Conservation (phyloP, 1,140 invertebrate genomes). For the Temnothorax curvispinosus region DNA sequence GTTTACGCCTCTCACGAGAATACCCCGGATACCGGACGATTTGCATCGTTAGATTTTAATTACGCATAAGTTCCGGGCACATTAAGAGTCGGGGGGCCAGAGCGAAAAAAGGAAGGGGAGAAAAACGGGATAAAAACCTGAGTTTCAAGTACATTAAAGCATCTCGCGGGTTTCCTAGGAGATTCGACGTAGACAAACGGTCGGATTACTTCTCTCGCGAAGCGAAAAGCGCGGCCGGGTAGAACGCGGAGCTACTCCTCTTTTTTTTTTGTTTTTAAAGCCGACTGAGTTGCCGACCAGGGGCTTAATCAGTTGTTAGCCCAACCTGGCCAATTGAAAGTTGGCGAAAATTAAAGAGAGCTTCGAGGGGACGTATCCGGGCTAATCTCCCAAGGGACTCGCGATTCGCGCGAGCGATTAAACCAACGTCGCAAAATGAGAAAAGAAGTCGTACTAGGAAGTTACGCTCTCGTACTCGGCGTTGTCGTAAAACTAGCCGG, state of each 20-base stretch:
- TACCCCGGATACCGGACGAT: conserved; percentile 41
- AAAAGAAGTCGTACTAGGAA: neutral
- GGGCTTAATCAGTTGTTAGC: conserved; percentile 57
- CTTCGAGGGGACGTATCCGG: conserved; percentile 13
- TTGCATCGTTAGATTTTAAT: conserved; percentile 63
- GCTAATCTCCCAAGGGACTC: conserved; percentile 9
- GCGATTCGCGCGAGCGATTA: conserved; percentile 32
- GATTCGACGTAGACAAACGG: conserved; percentile 62
- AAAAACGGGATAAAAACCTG: conserved; percentile 33
- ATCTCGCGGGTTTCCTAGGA: conserved; percentile 57
- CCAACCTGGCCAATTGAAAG: conserved; percentile 49
- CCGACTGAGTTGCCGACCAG: neutral
- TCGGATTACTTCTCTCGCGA: conserved; percentile 54
- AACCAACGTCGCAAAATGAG: conserved; percentile 31
- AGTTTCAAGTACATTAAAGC: conserved; percentile 59
- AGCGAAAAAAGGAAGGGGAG: neutral
- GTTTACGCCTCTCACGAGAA: conserved; percentile 50
- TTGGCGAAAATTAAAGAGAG: conserved; percentile 59
- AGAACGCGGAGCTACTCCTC: conserved; percentile 18
- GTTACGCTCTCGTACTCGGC: conserved; percentile 8
- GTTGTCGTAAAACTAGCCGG: conserved; percentile 37
- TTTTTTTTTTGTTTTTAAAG: conserved; percentile 20
- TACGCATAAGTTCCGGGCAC: conserved; percentile 43
- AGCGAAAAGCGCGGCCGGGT: conserved; percentile 50
- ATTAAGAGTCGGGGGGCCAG: conserved; percentile 15